Conservation (phyloP, 2,797 vertebrate genomes). For the Girardinus metallicus region DNA sequence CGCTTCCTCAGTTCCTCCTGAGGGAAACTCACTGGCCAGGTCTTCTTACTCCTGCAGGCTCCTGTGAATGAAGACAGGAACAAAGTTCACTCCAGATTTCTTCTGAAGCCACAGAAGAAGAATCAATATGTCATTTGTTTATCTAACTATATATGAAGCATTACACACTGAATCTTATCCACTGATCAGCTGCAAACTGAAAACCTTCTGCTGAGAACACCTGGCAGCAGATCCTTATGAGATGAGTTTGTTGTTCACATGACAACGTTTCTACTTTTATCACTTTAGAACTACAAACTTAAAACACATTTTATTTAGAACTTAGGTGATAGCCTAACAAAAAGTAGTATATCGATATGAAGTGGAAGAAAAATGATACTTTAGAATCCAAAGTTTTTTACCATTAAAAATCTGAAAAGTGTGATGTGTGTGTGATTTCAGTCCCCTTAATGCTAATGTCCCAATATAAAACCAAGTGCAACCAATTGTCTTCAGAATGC, state of each 20-base stretch:
- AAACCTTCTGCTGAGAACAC: neutral
- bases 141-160: neutral
- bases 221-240: neutral
- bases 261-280: neutral
- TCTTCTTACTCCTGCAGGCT: conserved; percentile 90
- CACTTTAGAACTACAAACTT: neutral
- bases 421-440: neutral
- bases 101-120: neutral
- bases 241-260: neutral
- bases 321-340: neutral
- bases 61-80: conserved; percentile 75
- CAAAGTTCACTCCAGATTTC: neutral
- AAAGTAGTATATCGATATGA: neutral
- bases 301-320: neutral
- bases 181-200: conserved; percentile 1
- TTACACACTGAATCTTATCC: neutral
- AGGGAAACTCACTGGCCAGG: conserved; percentile 89
- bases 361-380: neutral
- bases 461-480: neutral
- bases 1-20: conserved; percentile 92
- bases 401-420: neutral
- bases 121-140: neutral
- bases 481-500: neutral
- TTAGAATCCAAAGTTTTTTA: neutral
- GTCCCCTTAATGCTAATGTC: neutral